Base-by-base conservation (phyloP, 2,888 invertebrate genomes). In the Hoplodrina blanda region DNA sequence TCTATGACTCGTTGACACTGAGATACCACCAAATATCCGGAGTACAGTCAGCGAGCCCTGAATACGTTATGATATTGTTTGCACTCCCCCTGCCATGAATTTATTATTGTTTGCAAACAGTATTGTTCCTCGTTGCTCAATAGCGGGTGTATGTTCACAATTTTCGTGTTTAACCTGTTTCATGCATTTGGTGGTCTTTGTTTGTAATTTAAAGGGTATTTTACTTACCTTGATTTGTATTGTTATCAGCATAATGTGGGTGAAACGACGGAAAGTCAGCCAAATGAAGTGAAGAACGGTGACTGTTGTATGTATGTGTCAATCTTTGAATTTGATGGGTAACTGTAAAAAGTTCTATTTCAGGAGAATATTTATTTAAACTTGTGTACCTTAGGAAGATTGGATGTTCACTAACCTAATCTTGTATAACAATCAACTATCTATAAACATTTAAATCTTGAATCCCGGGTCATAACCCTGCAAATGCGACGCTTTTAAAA, bases 81-180 rank as follows among this genome's bases (percentile, higher is more conserved):
- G 25, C 80, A 55, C 33, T 20, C 53, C 33, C 46, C 53, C 55
- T 53, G 37, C 61, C 54, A 68, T 82, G 79, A 80, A 80, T 81
- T 80, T 81, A 76, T 80, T 78, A 80, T 78, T 82, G 82, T 82
- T 76, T 66, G 61, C 33, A 70, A 78, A 81, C 82, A 66, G 67
- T 75, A 78, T 78, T 78, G 78, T 81, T 62, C 56, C 33, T 17
- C 46, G 64, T 62, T 25, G 67, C 62, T 65, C 71, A 68, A 71
- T 68, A 61, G 50, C 55, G 50, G 30, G 52, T 11, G 60, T 54
- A 37, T 46, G 66, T 53, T 44, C 56, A 69, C 60, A 50, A 41
- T 69, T 79, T 69, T 79, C 62, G 37, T 56, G 69, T 62, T 62
- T 73, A 52, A 74, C 62, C 62, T 60, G 60, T 78, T 78, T 68